Percentiles rank a stretch among this genome's conserved stretches.
Evolutionary conservation across 2,797 vertebrate genomes (phyloP).

Genomic region (Rhabdophis nuchalis): DNA sequence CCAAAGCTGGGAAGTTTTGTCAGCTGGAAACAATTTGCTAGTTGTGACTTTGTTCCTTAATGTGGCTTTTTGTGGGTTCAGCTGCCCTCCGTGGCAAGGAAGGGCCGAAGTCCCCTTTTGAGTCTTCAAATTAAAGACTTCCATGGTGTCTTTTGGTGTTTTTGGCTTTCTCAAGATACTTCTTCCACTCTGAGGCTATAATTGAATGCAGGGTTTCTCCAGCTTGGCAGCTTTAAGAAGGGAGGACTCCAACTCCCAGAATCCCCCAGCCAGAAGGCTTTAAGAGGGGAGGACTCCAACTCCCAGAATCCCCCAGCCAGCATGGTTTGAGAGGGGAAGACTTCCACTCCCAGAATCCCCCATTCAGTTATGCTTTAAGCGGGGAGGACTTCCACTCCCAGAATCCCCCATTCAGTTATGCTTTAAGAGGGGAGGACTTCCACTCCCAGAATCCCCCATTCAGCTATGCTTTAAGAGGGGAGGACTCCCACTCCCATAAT

Average conservation of each 20-base stretch:
- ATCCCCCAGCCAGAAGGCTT: no score
- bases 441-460: no score
- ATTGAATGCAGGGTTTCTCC: background rate
- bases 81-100: background rate
- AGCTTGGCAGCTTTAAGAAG: background rate
- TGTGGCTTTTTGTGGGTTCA: conserved; percentile 2
- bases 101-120: conserved; percentile 9
- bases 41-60: background rate
- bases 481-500: background rate
- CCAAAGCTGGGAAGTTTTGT: background rate
- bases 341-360: no score
- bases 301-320: no score
- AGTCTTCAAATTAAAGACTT: conserved; percentile 14
- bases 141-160: background rate
- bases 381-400: background rate
- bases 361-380: background rate
- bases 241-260: background rate
- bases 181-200: background rate
- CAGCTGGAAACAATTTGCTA: background rate
- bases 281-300: no score
- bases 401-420: no score
- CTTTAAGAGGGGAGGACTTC: no score
- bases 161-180: conserved; percentile 5
- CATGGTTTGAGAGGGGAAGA: no score
- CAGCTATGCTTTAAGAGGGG: background rate